phyloP scores from a whole-genome alignment of 2,888 invertebrate species.

The Drepana falcataria region DNA sequence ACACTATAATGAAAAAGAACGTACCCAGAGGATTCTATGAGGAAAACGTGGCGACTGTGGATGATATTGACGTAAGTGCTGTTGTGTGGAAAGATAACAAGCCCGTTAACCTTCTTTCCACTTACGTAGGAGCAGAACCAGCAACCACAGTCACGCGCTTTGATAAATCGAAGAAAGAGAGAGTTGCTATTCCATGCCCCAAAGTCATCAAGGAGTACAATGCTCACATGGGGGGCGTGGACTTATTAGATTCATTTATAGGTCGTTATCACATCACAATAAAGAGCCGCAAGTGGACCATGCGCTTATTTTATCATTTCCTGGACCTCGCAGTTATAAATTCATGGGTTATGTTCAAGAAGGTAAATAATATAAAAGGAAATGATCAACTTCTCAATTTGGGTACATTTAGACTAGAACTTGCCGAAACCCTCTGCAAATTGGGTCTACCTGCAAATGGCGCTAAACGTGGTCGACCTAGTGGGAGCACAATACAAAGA shows the following conservation, averaged over 20 bases:
- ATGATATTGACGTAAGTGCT: conserved; percentile 26
- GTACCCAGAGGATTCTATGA: conserved; percentile 29
- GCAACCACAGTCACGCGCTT: conserved; percentile 26
- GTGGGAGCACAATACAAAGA: conserved; percentile 25
- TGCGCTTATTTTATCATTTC: conserved; percentile 34
- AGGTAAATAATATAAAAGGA: conserved; percentile 23
- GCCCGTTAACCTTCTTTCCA: conserved; percentile 34
- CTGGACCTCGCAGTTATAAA: conserved; percentile 31
- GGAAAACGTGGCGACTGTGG: conserved; percentile 22
- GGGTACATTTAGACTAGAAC: conserved; percentile 31
- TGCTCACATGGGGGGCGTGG: conserved; percentile 26
- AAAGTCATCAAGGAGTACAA: conserved; percentile 27
- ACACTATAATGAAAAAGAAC: conserved; percentile 27
- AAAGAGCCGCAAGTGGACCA: conserved; percentile 32
- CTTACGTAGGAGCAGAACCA: conserved; percentile 37
- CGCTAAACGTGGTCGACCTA: conserved; percentile 33
- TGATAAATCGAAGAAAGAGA: conserved; percentile 25
- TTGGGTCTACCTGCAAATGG: conserved; percentile 27
- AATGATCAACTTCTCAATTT: conserved; percentile 33
- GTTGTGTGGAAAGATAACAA: conserved; percentile 42
- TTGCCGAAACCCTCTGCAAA: conserved; percentile 31
- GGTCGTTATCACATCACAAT: conserved; percentile 28
- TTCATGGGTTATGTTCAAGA: conserved; percentile 32
- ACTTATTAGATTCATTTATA: conserved; percentile 21
- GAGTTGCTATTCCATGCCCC: conserved; percentile 20